Base-by-base conservation (phyloP, 30 jellyfish, hydroid and myxozoan genomes). In the Morbakka virulenta region DNA sequence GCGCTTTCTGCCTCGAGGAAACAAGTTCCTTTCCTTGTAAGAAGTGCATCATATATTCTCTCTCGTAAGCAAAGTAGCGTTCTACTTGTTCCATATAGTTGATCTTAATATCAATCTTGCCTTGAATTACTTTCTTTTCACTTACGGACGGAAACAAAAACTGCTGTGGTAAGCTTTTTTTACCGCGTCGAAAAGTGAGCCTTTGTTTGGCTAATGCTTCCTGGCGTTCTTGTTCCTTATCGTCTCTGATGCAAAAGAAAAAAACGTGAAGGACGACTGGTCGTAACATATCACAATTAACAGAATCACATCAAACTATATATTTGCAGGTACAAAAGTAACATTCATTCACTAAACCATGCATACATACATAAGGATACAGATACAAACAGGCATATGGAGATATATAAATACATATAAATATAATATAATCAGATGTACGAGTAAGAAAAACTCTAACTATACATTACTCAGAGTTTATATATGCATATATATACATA, bases 171-270 rank as follows among this genome's bases (percentile, higher is more conserved):
- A 21, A 53, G n/a, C 48, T 14, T 32, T 63, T 82, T 21, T 69
- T 80, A 4, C 86, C 94, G 48, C 62, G 78, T 30, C 86, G 76
- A 26, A 64, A 64, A 52, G 79, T 41, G 41, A 91, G 67, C 21
- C 98, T 85, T 48, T 80, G 75, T 35, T 48, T 79, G 2, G 98
- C 98, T 13, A 91, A 90, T 31, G 64, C 77, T 68, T 91, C 96
- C 48, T 91, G 96, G 27, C 95, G 83, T 50, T 11, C 67, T 51
- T 79, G 89, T 51, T 79, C 96, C 32, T 72, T 85, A 35, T 61
- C 74, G 62, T 76, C 41, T n/a, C 98, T 91, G 24, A 78, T 26
- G 28, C n/a, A 13, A 30, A 49, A 67, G 9, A 63, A 32, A 21
- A 2, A 0, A 3, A n/a, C n/a, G n/a, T n/a, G n/a, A n/a, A n/a